Percentiles rank a stretch among this genome's conserved stretches.
These are phyloP conservation scores for Tor tambroides DNA, from an alignment of 2,113 vertebrate species.

Conservation along the genomic window DNA sequence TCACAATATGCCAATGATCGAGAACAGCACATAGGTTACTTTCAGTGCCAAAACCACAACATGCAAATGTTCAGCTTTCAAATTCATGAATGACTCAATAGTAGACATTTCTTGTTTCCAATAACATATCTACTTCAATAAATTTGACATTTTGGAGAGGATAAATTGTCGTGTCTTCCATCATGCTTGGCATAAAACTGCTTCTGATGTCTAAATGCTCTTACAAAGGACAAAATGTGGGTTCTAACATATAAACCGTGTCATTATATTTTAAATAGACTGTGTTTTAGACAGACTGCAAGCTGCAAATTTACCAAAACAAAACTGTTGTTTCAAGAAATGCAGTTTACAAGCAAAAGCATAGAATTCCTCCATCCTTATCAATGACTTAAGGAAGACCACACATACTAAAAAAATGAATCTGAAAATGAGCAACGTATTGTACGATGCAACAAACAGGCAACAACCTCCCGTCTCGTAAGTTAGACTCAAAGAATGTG, in stretches of 20 bases:
- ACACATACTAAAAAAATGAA: neutral
- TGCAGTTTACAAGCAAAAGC: neutral
- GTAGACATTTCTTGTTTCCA: neutral
- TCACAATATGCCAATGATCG: neutral
- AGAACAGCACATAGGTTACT: neutral
- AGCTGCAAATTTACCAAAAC: neutral
- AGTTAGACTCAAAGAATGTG: conserved; percentile 23
- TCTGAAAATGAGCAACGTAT: neutral
- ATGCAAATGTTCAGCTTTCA: conserved; percentile 12
- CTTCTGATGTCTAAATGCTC: neutral
- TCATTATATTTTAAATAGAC: neutral
- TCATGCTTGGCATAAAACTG: neutral
- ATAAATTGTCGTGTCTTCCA: neutral
- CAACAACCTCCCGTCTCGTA: neutral
- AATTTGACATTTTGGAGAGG: neutral
- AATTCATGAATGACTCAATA: neutral
- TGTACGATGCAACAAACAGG: neutral
- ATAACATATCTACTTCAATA: neutral
- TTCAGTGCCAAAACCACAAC: conserved; percentile 9
- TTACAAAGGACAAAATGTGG: neutral
- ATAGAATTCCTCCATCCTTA: neutral
- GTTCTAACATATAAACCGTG: neutral
- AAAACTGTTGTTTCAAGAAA: neutral
- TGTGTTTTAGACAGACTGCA: neutral
- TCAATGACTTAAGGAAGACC: neutral